phyloP scores from a whole-genome alignment of 2,797 vertebrate genomes.

The Rhabdophis nuchalis region DNA sequence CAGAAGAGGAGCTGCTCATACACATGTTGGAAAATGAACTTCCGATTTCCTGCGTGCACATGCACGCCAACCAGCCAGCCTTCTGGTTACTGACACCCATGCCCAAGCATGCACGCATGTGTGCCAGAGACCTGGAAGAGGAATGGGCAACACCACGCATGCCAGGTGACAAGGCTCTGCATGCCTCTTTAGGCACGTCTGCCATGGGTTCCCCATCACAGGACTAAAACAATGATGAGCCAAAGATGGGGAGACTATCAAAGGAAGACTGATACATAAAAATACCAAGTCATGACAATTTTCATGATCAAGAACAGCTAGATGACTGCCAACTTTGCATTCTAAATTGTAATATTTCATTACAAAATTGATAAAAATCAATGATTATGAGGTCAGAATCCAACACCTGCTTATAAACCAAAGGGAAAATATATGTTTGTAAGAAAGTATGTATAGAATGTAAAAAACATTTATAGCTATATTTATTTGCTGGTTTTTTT shows the following conservation, averaged over 20 bases:
- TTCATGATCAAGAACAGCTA: not conserved
- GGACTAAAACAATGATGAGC: not conserved
- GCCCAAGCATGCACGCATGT: too few relatives aligned
- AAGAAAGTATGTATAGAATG: not conserved
- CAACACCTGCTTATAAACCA: not conserved
- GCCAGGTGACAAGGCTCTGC: too few relatives aligned
- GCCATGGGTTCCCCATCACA: too few relatives aligned
- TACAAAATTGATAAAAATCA: not conserved
- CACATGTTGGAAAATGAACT: too few relatives aligned
- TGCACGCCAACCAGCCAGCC: too few relatives aligned
- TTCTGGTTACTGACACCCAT: too few relatives aligned
- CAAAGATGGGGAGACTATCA: too few relatives aligned
- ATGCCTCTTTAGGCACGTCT: too few relatives aligned
- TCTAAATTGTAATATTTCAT: not conserved
- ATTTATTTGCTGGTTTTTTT: not conserved
- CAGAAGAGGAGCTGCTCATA: too few relatives aligned
- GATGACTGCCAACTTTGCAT: not conserved
- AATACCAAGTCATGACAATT: not conserved
- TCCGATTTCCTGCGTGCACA: too few relatives aligned
- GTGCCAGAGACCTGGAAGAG: too few relatives aligned
- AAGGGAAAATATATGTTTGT: not conserved
- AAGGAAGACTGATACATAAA: not conserved
- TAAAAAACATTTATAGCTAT: not conserved
- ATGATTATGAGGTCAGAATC: not conserved
- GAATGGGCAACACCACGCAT: too few relatives aligned